Evolutionary conservation across 2,888 invertebrate genomes (phyloP).

Genomic region (Hybos culiciformis): DNA sequence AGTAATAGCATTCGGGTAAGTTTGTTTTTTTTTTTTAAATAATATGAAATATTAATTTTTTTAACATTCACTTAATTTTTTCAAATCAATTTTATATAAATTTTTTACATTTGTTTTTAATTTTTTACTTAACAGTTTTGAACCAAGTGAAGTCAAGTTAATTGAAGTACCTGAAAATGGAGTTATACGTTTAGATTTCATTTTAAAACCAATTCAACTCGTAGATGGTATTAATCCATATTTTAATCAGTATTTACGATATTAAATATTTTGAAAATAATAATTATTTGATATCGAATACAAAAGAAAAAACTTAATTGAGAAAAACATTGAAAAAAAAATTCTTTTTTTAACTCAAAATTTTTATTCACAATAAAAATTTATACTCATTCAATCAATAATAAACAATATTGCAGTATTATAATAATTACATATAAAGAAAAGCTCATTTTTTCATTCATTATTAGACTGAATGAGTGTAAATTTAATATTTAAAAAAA

Average conservation of each 20-base stretch:
- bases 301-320: neutral
- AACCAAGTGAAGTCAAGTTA: slow-evolving; percentile 34
- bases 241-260: slow-evolving; percentile 32
- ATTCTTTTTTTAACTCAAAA: neutral
- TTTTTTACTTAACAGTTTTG: slow-evolving; percentile 37
- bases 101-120: too few relatives aligned
- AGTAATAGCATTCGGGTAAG: slow-evolving; percentile 58
- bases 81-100: too few relatives aligned
- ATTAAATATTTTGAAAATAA: slow-evolving; percentile 16
- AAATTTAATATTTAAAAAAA: too few relatives aligned
- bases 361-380: too few relatives aligned
- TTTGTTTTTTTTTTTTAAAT: slow-evolving; percentile 10
- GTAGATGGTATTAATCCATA: slow-evolving; percentile 34
- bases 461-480: too few relatives aligned
- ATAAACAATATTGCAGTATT: too few relatives aligned
- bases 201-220: slow-evolving; percentile 27
- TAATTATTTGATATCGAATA: neutral
- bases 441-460: too few relatives aligned
- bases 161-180: slow-evolving; percentile 31
- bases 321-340: neutral
- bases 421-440: too few relatives aligned
- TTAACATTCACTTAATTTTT: slow-evolving; percentile 6
- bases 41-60: slow-evolving; percentile 8
- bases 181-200: slow-evolving; percentile 31
- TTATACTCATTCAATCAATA: too few relatives aligned